These are phyloP conservation scores for Parus major DNA, from an alignment of 2,113 vertebrate genomes.

Conservation along the genomic window DNA sequence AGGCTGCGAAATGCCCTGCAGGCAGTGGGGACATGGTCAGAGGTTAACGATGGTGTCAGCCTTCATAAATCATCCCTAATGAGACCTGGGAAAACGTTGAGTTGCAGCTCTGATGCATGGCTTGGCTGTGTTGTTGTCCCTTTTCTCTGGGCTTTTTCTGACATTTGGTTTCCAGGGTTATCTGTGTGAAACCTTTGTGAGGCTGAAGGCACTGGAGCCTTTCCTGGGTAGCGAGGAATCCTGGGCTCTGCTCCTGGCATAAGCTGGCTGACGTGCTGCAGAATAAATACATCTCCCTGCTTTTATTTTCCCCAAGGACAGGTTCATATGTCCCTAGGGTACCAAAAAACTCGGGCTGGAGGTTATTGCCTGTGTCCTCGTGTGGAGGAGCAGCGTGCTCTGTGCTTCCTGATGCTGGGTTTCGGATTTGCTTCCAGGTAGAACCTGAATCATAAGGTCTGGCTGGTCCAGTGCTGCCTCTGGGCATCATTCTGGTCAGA, in stretches of 20 bases:
- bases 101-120: not conserved
- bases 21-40: not conserved
- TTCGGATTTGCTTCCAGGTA: not conserved
- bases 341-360: not conserved
- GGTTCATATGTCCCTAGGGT: accelerated
- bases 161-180: not conserved
- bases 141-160: not conserved
- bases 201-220: not conserved
- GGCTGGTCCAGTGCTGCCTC: not conserved
- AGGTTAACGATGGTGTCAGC: slow-evolving; percentile 41
- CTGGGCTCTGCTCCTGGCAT: not conserved
- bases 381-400: accelerated
- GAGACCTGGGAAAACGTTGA: not conserved
- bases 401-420: accelerated
- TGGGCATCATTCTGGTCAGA: not conserved
- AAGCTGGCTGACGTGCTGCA: not conserved
- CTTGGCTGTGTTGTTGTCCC: not conserved
- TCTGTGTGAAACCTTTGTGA: not conserved
- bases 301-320: not conserved
- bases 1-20: not conserved
- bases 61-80: slow-evolving; percentile 50
- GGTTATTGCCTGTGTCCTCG: not conserved
- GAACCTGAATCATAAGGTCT: not conserved
- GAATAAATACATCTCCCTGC: not conserved
- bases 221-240: not conserved